Conservation (phyloP, 2,113 vertebrate species). For the Bubo scandiacus region DNA sequence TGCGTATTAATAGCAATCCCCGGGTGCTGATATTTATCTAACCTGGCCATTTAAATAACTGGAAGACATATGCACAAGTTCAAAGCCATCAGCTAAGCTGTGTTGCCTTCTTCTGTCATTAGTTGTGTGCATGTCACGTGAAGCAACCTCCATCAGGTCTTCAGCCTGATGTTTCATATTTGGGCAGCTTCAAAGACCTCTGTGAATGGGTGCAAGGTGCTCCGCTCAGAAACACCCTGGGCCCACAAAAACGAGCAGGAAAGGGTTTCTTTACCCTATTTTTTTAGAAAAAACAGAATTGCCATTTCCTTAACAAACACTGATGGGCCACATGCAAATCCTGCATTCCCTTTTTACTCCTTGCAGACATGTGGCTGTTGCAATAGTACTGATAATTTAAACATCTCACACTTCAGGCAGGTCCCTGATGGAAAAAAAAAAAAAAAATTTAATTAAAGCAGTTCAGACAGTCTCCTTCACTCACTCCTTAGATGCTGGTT, state of each 20-base stretch:
- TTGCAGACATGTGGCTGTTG: background rate
- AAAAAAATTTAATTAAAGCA: background rate
- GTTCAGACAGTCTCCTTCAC: background rate
- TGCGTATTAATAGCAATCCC: background rate
- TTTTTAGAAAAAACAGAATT: background rate
- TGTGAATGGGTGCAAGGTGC: background rate
- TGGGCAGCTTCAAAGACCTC: background rate
- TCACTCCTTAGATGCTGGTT: background rate
- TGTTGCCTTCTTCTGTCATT: background rate
- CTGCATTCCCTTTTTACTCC: background rate
- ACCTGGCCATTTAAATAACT: background rate
- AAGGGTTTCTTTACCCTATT: background rate
- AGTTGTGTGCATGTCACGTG: background rate
- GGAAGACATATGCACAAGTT: background rate
- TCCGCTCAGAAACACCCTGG: background rate
- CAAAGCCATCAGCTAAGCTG: background rate
- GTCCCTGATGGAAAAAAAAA: background rate
- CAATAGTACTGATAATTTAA: background rate
- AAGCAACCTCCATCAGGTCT: background rate
- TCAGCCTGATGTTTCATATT: background rate
- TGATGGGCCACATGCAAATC: background rate
- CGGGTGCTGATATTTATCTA: slow-evolving; percentile 38
- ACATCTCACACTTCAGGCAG: background rate
- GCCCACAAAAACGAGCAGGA: background rate
- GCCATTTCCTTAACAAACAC: background rate